Percentiles rank a stretch among this genome's conserved stretches.
Evolutionary conservation across 2,888 invertebrate genomes (phyloP).

Genomic region (Liopterus haemorrhoidalis): DNA sequence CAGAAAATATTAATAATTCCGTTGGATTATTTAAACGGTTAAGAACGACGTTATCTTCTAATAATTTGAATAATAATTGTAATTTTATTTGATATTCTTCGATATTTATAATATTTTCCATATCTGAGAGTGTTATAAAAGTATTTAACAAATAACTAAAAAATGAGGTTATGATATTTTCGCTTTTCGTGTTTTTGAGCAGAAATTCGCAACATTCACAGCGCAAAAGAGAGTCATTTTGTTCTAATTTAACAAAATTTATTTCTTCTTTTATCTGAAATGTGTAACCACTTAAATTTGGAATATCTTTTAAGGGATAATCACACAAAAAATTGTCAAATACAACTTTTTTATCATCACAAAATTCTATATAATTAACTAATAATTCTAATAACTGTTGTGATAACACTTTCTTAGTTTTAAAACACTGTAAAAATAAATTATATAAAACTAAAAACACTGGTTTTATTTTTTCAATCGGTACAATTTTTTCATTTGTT

Average conservation of each 20-base stretch:
- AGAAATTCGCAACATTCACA: slow-evolving; percentile 40
- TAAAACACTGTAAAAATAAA: slow-evolving; percentile 44
- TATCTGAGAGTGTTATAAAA: too few species aligned
- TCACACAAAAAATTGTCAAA: slow-evolving; percentile 42
- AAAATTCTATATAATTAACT: too few species aligned
- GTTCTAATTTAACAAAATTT: slow-evolving; percentile 28
- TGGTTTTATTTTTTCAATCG: slow-evolving; percentile 42
- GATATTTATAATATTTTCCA: too few species aligned
- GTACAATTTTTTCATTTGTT: slow-evolving; percentile 38
- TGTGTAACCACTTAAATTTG: slow-evolving; percentile 36
- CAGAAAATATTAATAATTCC: slow-evolving; percentile 48
- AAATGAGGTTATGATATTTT: slow-evolving; percentile 38
- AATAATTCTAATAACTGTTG: slow-evolving; percentile 1
- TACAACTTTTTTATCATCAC: too few species aligned
- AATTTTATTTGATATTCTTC: too few species aligned
- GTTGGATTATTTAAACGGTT: slow-evolving; percentile 46
- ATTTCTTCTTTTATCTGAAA: slow-evolving; percentile 34
- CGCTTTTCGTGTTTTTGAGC: slow-evolving; percentile 38
- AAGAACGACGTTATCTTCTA: slow-evolving; percentile 47
- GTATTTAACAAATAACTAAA: slow-evolving; percentile 45
- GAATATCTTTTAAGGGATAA: slow-evolving; percentile 31
- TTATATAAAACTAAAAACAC: slow-evolving; percentile 47
- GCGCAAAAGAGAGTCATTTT: slow-evolving; percentile 28
- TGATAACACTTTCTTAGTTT: slow-evolving; percentile 32
- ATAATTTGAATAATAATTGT: slow-evolving; percentile 50